Percentiles rank a stretch among this genome's conserved stretches.
These are phyloP conservation scores for Siphlonurus alternatus DNA, from an alignment of 2,888 invertebrate species.

Conservation along the genomic window DNA sequence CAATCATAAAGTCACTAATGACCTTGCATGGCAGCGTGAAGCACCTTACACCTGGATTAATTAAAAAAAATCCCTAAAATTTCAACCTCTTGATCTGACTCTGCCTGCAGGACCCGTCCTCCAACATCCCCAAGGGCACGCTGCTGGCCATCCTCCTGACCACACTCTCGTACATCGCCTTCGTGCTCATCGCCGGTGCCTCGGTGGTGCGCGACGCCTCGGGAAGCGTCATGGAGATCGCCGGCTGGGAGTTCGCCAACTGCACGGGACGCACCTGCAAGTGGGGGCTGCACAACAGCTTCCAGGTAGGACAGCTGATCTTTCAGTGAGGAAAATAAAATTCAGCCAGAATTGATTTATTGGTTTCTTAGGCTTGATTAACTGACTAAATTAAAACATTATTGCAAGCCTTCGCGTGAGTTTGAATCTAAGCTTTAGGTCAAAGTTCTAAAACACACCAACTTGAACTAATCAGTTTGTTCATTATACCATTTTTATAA, in stretches of 20 bases:
- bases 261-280: constrained; percentile 36
- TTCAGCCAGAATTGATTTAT: not conserved
- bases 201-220: constrained; percentile 65
- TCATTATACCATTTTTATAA: too few relatives aligned
- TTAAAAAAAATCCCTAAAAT: too few relatives aligned
- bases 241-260: constrained; percentile 36
- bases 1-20: not conserved
- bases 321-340: not conserved
- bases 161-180: constrained; percentile 67
- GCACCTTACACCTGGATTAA: too few relatives aligned
- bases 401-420: too few relatives aligned
- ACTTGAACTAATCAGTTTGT: too few relatives aligned
- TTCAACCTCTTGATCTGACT: not conserved
- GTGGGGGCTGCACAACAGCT: constrained; percentile 62
- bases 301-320: constrained; percentile 40
- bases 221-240: constrained; percentile 42
- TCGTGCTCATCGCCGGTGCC: constrained; percentile 62
- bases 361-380: not conserved
- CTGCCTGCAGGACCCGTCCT: constrained; percentile 7
- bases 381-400: too few relatives aligned
- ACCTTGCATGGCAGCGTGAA: not conserved
- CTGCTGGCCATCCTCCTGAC: constrained; percentile 77
- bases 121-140: constrained; percentile 41
- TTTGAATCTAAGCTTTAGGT: too few relatives aligned
- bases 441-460: too few relatives aligned